Base-by-base conservation (phyloP, 2,797 vertebrate species). In the Orestias chungarensis region DNA sequence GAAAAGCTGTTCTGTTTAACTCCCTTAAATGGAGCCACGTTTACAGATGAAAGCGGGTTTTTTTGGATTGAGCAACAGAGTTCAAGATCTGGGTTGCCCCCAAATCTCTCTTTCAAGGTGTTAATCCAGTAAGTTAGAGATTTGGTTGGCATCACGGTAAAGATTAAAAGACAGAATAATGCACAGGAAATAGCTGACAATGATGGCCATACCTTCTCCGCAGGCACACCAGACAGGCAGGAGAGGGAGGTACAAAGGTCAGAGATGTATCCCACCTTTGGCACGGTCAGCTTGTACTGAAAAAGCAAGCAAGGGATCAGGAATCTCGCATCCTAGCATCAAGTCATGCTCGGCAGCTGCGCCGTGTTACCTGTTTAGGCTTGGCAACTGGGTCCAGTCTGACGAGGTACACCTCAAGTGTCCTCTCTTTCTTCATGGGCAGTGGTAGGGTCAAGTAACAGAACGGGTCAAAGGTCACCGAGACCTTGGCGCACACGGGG, bases 401-500 rank as follows among this genome's bases (percentile, higher is more conserved):
- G 91, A 99, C 96, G 82, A 99, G 94, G 86, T 95, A 98, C 72
- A 99, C 97, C 93, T 99, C 97, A 91, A 99, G 91, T 23, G 95
- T 96, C 29, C 97, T 96, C 86, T 99, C 97, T 88, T 99, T 99
- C 93, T 96, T 99, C 96, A 98, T 97, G 54, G 98, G 98, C 54
- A 99, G 91, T 23, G 98, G 98, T 83, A 99, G 95, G n/a, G 98
- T 99, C 90, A 99, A 92, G 87, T 99, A 99, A 93, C 98, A 99
- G 93, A 99, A 99, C 11, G 98, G 98, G 80, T 99, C 98, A 83
- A 99, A 99, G 44, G 98, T 99, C 83, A 99, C 98, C 0, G 98
- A 99, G 84, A 99, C 95, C 88, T 99, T 99, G 71, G 96, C 85
- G 85, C 98, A 99, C 69, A 97, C 95, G 18, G 98, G 98, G 90